Evolutionary conservation across 2,888 invertebrate genomes (phyloP), one percentile per base, ranked within the genome.

Genomic region (Phaonia tiefii): DNA sequence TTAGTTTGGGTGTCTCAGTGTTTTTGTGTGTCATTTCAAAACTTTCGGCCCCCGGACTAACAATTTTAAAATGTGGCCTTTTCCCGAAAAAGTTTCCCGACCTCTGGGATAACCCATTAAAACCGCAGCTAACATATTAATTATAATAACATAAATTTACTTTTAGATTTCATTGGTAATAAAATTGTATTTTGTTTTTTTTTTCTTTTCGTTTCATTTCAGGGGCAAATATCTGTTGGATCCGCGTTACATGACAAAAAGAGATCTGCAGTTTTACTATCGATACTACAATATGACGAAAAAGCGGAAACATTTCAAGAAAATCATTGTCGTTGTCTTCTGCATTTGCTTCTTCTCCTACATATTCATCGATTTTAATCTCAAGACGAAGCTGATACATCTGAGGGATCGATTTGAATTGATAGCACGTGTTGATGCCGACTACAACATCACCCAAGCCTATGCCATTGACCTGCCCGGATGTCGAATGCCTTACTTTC

Each of bases 401-500:
- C 83, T 90, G 4, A 85, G 87, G 25, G 89, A 89, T 79, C 88
- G 89, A 13, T 88, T 89, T 69, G 89, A 89, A 13, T 90, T 90
- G 13, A 85, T 89, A 51, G 86, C 89, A 0, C 89, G 89, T 65
- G 86, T 88, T 69, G 89, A 90, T 66, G 87, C 88, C 25, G 86
- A 86, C 11, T 87, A 88, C 37, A 89, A 89, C 44, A 83, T 85
- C 8, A 89, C 85, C 1, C 86, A 88, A 77, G 87, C 90, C 5
- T 91, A 90, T 75, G 90, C 90, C 56, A 88, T 91, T 17, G 88
- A 91, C 67, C 89, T 90, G 1, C 86, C 88, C 1, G 91, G 91
- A 51, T 91, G 91, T 75, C 89, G 90, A 1, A 91, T 91, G 89
- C 91, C 91, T 11, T 88, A 86, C 75, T 91, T 91, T 67, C 88